Conservation (phyloP, 2,888 invertebrate species). For the Proisotoma minuta region DNA sequence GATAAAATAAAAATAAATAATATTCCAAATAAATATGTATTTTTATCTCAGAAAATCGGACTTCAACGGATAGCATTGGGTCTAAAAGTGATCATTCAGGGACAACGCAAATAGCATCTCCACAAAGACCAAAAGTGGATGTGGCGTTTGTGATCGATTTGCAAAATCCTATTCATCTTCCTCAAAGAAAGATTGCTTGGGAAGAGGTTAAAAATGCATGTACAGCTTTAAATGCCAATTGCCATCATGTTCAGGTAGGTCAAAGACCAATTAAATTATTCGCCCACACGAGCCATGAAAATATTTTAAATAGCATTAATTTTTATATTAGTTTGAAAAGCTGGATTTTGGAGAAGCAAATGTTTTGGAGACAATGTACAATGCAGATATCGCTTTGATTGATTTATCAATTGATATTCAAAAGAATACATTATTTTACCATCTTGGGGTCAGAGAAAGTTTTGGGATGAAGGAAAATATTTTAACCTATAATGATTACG, state of each 20-base stretch:
- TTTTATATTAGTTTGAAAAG: slow-evolving; percentile 74
- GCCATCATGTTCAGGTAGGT: slow-evolving; percentile 75
- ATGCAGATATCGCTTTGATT: slow-evolving; percentile 95
- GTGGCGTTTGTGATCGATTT: slow-evolving; percentile 72
- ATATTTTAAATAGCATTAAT: neutral
- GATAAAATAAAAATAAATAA: neutral
- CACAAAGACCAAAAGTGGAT: slow-evolving; percentile 67
- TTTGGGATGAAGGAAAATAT: slow-evolving; percentile 96
- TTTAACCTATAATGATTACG: slow-evolving; percentile 79
- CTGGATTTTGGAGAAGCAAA: slow-evolving; percentile 96
- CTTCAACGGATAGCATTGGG: slow-evolving; percentile 60
- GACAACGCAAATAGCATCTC: slow-evolving; percentile 50
- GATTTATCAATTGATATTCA: slow-evolving; percentile 88
- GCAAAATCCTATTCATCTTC: slow-evolving; percentile 65
- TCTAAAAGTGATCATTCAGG: slow-evolving; percentile 61
- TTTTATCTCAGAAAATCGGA: slow-evolving; percentile 48
- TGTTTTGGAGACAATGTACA: slow-evolving; percentile 63
- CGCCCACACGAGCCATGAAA: too few species aligned
- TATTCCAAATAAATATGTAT: slow-evolving; percentile 8
- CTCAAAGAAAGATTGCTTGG: slow-evolving; percentile 71
- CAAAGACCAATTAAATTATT: slow-evolving; percentile 1
- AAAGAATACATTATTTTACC: slow-evolving; percentile 90
- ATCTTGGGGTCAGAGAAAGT: slow-evolving; percentile 93
- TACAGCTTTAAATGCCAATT: slow-evolving; percentile 69
- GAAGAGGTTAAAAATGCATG: slow-evolving; percentile 82